Evolutionary conservation across 2,113 vertebrate genomes (phyloP), one percentile per base, ranked within the genome.

Genomic region (Epinephelus cyanopodus): DNA sequence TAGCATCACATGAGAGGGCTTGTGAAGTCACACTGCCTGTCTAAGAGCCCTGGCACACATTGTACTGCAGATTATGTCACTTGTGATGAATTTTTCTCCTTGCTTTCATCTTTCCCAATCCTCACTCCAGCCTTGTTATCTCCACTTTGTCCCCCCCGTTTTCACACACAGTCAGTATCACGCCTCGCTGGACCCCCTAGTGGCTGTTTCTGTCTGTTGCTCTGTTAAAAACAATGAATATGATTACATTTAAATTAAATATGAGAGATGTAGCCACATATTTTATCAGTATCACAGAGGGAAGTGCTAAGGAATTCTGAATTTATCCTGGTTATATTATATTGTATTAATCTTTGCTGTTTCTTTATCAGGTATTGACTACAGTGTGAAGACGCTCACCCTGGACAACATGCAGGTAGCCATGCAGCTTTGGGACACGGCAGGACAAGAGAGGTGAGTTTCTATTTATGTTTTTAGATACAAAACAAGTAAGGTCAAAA

Each of bases 351-450:
- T 23, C 3, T 42, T 15, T 56, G 27, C 68, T 63, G 3, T 80
- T 29, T 83, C 10, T 45, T 48, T 1, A 25, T 53, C 4, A 99
- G 98, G 97, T 65, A 95, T 99, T 17, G 98, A 99, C 93, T 99
- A 96, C 94, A 96, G 87, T 3, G 97, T 99, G 89, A 97, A 96
- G 92, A 98, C 95, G 0, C 81, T 99, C 62, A 93, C 80, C 0
- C 93, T 99, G 82, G 97, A 97, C 52, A 94, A 92, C 45, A 95
- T 94, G 18, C 94, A 92, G 76, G 92, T 99, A 45, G 97, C 95
- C 0, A 93, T 99, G 87, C 97, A 99, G 86, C 94, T 99, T 21
- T 99, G 98, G 97, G 97, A 99, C 93, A 98, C 97, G 0, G 97
- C 97, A 3, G 98, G 97, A 19, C 97, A 99, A 89, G 98, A 99